Conservation (phyloP, 2,797 vertebrate species). For the Periparus ater region DNA sequence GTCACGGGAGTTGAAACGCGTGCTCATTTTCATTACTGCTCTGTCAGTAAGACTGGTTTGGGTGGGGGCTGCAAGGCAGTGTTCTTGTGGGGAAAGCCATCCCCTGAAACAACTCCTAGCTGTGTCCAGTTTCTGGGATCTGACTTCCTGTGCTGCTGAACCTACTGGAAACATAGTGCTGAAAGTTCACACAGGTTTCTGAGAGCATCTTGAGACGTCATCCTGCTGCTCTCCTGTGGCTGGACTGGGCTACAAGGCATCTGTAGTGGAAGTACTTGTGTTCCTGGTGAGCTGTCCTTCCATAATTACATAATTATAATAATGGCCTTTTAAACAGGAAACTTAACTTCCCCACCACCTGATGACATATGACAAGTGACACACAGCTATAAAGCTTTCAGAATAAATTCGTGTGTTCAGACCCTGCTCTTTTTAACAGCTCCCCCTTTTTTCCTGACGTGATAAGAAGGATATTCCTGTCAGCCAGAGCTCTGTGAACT, state of each 20-base stretch:
- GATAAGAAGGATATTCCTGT: background rate
- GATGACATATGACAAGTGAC: background rate
- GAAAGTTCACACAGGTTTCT: accelerated
- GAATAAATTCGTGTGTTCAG: background rate
- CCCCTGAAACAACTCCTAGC: background rate
- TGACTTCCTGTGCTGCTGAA: background rate
- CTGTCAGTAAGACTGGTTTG: background rate
- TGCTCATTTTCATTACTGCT: background rate
- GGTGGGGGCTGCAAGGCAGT: background rate
- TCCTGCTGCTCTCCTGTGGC: background rate
- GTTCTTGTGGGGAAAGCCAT: background rate
- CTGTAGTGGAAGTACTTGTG: background rate
- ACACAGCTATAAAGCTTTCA: accelerated
- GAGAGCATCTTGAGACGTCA: background rate
- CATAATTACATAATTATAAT: background rate
- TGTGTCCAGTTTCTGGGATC: background rate
- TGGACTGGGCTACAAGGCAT: background rate
- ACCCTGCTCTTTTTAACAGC: background rate
- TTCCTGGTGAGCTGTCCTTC: background rate
- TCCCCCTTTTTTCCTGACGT: background rate
- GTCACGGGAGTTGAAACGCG: accelerated
- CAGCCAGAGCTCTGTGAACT: background rate
- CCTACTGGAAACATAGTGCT: background rate
- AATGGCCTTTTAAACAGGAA: background rate
- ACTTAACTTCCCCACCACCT: background rate